Conservation (phyloP, 2,113 vertebrate species). For the Apteryx mantelli region DNA sequence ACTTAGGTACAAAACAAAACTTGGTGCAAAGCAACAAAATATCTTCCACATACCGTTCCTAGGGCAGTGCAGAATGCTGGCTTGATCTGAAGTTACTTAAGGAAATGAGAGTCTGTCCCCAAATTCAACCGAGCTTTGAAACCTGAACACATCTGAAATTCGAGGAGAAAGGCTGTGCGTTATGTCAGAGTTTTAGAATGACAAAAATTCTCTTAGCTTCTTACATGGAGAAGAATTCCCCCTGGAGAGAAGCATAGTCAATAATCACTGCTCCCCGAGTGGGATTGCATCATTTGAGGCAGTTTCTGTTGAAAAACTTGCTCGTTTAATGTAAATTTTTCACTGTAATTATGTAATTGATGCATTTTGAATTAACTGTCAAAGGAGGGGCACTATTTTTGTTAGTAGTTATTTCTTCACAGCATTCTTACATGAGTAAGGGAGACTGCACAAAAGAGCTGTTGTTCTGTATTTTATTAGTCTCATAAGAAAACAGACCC, state of each 20-base stretch:
- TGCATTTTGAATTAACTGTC: not conserved
- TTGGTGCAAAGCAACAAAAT: rapidly evolving
- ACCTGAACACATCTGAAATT: rapidly evolving
- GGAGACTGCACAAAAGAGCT: not conserved
- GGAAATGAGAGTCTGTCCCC: not conserved
- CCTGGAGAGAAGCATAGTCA: not conserved
- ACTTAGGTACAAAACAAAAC: not conserved
- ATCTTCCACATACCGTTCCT: rapidly evolving
- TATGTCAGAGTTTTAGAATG: not conserved
- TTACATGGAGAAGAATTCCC: not conserved
- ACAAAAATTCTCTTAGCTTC: not conserved
- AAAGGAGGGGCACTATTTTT: not conserved
- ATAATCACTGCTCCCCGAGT: not conserved
- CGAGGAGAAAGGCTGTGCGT: not conserved
- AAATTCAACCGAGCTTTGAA: not conserved
- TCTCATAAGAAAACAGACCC: not conserved
- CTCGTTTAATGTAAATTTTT: not conserved
- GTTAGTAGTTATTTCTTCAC: constrained; percentile 2
- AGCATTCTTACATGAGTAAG: not conserved
- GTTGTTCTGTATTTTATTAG: not conserved
- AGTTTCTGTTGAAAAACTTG: not conserved
- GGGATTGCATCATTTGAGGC: not conserved
- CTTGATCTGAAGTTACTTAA: not conserved
- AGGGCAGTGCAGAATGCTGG: not conserved
- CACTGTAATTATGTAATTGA: not conserved